Conservation (phyloP, 2,888 invertebrate genomes). For the Elegia similella region DNA sequence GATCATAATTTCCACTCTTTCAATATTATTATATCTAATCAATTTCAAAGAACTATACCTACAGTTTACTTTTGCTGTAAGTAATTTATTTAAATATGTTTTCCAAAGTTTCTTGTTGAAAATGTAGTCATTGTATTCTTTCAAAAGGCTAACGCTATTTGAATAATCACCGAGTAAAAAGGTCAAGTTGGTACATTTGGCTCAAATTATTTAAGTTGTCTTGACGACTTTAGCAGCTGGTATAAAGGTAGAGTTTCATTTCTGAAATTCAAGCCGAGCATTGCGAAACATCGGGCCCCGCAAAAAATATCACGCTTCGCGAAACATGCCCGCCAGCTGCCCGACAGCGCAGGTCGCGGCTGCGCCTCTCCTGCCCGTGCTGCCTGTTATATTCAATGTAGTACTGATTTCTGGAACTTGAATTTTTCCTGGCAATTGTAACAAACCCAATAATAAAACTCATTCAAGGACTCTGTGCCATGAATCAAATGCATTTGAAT, state of each 20-base stretch:
- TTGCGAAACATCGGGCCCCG: constrained; percentile 54
- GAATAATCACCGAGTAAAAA: not conserved
- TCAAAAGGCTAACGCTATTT: not conserved
- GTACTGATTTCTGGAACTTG: constrained; percentile 15
- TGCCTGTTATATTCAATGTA: not conserved
- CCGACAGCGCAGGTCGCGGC: constrained; percentile 28
- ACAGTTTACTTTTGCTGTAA: no score
- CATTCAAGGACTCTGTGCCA: constrained; percentile 40
- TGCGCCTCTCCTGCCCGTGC: not conserved
- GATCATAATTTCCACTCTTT: no score
- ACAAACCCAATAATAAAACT: constrained; percentile 36
- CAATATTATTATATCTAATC: no score
- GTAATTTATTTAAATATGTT: not conserved
- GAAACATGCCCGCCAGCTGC: constrained; percentile 66
- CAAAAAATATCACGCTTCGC: constrained; percentile 75
- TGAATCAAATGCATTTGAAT: constrained; percentile 66
- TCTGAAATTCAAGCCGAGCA: constrained; percentile 65
- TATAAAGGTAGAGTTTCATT: constrained; percentile 58
- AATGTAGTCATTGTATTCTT: not conserved
- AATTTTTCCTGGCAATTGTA: constrained; percentile 19
- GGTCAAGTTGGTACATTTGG: not conserved
- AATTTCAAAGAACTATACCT: no score
- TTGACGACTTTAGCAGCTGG: constrained; percentile 37
- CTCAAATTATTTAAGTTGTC: constrained; percentile 1
- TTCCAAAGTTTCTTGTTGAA: not conserved